Base-by-base conservation (phyloP, 2,888 invertebrate species). In the Agrotis segetum region DNA sequence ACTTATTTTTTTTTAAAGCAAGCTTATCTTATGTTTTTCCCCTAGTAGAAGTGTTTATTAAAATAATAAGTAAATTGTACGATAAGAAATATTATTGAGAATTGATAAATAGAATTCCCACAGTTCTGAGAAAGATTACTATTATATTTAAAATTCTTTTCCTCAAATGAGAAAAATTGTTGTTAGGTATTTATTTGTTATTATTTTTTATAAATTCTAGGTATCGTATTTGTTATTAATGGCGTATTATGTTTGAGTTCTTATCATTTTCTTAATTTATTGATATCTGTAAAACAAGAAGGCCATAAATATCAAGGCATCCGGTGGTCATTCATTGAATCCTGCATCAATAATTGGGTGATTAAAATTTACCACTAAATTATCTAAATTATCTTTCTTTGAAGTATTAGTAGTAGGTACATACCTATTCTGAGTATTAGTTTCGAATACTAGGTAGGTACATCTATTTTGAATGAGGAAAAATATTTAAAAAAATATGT, bases 251-350 rank as follows among this genome's bases (percentile, higher is more conserved):
- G 52, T 74, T 11, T 19, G 40, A 13, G 29, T 14, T 29, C 9
- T 44, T 76, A 68, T 56, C 55, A 13, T 47, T 14, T 7, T 34
- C 34, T 34, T 7, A 34, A 34, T 21, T 56, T 24, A 29, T 55
- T 19, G 44, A 55, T n/a, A 13, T 21, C 9, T 4, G 7, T 44
- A 19, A 7, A 24, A 53, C 62, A 4, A 55, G 9, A 24, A 21
- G 34, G n/a, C 34, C 47, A 67, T 74, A n/a, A n/a, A n/a, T n/a
- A 66, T 56, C 49, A 40, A 14, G n/a, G 19, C 14, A 58, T 56
- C 60, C 44, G 34, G 29, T 53, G 13, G 21, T 52, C 40, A 44
- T 44, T 46, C 34, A 21, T 66, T 52, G 34, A n/a, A 34, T 52
- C 24, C 16, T 53, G 52, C 19, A 29, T 52, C 40, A 40, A 46